phyloP scores from a whole-genome alignment of 2,797 vertebrate genomes.

The Ctenopoma kingsleyae region DNA sequence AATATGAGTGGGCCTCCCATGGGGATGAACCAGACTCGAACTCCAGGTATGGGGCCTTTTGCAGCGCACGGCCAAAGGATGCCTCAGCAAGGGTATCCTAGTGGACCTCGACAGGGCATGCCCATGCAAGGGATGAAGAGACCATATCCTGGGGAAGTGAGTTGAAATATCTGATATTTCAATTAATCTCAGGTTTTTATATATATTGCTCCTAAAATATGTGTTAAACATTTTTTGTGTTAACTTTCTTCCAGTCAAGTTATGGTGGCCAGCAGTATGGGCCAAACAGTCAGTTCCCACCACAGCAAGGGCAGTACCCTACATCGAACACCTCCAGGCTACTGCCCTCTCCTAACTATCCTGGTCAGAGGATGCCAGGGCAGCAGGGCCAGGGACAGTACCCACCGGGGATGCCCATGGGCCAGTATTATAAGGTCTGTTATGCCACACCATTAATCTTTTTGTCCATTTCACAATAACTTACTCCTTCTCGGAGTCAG shows the following conservation, averaged over 20 bases:
- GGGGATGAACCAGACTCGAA: constrained; percentile 95
- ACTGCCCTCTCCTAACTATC: constrained; percentile 94
- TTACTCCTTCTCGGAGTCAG: not conserved
- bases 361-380: constrained; percentile 95
- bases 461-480: not conserved
- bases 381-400: constrained; percentile 95
- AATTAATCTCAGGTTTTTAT: not conserved
- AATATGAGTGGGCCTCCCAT: constrained; percentile 97
- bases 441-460: not conserved
- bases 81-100: constrained; percentile 96
- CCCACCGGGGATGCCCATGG: constrained; percentile 93
- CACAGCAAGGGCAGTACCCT: constrained; percentile 96
- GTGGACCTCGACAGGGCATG: constrained; percentile 91
- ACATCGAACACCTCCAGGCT: constrained; percentile 92
- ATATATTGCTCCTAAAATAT: not conserved
- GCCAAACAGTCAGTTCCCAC: constrained; percentile 97
- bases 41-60: constrained; percentile 94
- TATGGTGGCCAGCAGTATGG: constrained; percentile 98
- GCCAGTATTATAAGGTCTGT: constrained; percentile 97
- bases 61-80: constrained; percentile 93
- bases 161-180: constrained; percentile 26
- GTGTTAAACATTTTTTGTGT: constrained; percentile 1
- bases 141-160: constrained; percentile 97
- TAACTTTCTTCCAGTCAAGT: constrained; percentile 83
- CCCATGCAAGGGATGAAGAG: constrained; percentile 97